Evolutionary conservation across 2,113 vertebrate species (phyloP), one percentile per base, ranked within the genome.

Genomic region (Cyphomyrus discorhynchus): DNA sequence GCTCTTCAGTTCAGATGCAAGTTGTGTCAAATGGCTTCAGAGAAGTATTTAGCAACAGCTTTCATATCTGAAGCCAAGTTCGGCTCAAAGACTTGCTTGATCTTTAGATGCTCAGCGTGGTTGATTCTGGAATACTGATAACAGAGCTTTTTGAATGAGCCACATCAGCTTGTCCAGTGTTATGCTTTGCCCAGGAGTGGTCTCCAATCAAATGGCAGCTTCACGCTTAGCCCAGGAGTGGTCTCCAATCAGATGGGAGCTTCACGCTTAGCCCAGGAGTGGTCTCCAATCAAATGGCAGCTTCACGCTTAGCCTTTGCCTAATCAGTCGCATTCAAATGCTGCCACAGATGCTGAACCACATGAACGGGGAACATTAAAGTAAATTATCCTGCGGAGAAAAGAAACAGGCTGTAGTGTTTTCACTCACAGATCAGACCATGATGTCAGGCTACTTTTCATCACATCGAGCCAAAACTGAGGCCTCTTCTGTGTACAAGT

Each of bases 1-100:
- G 87, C 88, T 91, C 83, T 90, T 92, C 62, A 86, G 92, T 92
- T 93, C 92, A 92, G 92, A 83, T 91, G 91, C 91, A 88, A 80
- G 70, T 35, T 2, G 90, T 90, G 83, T 94, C 84, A 90, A 88
- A 90, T 90, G 77, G 89, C 49, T 89, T 87, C 24, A 87, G 13
- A 77, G 49, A 31, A 56, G 80, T 53, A 82, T 82, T 90, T 91
- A 92, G 93, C 89, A 89, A 87, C 46, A 74, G 88, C 86, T 92
- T 90, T 90, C 27, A 21, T 90, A 89, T 91, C 74, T 92, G 89
- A 88, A 90, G 88, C 89, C 58, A 56, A 86, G 50, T 10, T 31
- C 9, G 11, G 89, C 89, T 90, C 56, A 92, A 90, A 91, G 90
- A 77, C 70, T 88, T 83, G 66, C 87, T 52, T 86, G 66, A 89